Conservation (phyloP, 2,797 vertebrate genomes). For the Ptychadena robeensis region DNA sequence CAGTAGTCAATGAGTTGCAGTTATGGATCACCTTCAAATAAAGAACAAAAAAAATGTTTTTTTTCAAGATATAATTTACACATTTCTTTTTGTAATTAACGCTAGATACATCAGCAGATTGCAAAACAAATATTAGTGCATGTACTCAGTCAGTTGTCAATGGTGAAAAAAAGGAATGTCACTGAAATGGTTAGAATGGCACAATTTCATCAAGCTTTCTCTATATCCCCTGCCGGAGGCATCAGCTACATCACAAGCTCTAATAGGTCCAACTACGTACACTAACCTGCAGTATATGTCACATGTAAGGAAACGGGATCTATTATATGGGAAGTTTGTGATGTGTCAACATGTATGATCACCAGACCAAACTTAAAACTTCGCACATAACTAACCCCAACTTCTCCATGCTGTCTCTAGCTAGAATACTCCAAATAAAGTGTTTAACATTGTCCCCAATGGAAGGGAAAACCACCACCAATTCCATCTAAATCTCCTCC, state of each 20-base stretch:
- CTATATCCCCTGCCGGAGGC: neutral
- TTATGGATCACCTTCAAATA: conserved; percentile 37
- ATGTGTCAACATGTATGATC: neutral
- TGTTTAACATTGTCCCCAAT: neutral
- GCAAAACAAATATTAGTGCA: conserved; percentile 41
- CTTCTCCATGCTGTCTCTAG: neutral
- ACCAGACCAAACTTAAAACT: neutral
- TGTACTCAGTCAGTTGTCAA: conserved; percentile 28
- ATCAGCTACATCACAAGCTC: neutral
- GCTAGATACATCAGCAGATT: conserved; percentile 41
- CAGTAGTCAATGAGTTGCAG: neutral
- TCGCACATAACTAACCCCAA: neutral
- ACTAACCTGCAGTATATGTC: neutral
- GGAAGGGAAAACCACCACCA: too few species aligned
- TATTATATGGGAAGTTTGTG: neutral
- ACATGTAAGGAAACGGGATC: too few species aligned
- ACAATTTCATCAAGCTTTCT: conserved; percentile 19
- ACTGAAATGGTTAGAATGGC: conserved; percentile 43
- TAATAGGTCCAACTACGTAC: neutral
- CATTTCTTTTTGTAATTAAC: conserved; percentile 18
- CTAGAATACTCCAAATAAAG: neutral
- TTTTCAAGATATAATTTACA: conserved; percentile 35
- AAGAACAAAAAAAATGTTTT: neutral
- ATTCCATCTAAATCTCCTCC: too few species aligned
- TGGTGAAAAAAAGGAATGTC: conserved; percentile 50